These are phyloP conservation scores for Anadara kagoshimensis DNA, from an alignment of 1,140 invertebrate genomes.

Conservation along the genomic window DNA sequence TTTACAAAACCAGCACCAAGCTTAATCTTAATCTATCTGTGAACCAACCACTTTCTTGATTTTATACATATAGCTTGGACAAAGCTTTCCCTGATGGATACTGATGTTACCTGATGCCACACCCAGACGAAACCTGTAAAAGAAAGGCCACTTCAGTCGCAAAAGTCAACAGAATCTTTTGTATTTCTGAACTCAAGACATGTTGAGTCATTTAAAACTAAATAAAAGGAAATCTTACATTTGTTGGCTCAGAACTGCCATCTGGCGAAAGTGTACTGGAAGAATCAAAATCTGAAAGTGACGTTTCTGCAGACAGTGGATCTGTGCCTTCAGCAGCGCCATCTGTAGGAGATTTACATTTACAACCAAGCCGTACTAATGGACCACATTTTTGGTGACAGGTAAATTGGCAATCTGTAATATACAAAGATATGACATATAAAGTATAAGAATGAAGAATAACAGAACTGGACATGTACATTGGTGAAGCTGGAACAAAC, in stretches of 20 bases:
- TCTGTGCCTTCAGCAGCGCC: conserved; percentile 41
- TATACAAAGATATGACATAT: conserved; percentile 32
- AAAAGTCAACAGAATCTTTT: too few species aligned
- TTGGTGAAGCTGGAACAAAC: too few species aligned
- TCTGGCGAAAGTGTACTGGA: conserved; percentile 32
- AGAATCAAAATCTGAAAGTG: conserved; percentile 43
- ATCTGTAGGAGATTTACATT: conserved; percentile 54
- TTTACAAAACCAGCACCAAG: too few species aligned
- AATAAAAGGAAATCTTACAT: conserved; percentile 23
- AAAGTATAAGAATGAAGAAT: not conserved
- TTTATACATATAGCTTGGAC: too few species aligned
- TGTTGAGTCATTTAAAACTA: not conserved
- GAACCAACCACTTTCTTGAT: too few species aligned
- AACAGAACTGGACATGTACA: too few species aligned
- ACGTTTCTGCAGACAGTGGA: conserved; percentile 48
- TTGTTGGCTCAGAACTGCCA: conserved; percentile 29
- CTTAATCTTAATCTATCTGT: too few species aligned
- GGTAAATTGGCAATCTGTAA: conserved; percentile 76
- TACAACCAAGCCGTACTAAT: conserved; percentile 76
- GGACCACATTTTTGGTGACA: conserved; percentile 76
- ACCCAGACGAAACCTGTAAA: too few species aligned
- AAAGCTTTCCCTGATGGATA: too few species aligned
- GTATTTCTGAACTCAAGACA: too few species aligned
- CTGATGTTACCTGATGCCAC: too few species aligned
- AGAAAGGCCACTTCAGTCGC: too few species aligned